A percentile compares a stretch with the other conserved stretches of the same genome.
Evolutionary conservation across 2,888 invertebrate genomes (phyloP).

Genomic region (Lasioglossum malachurum): DNA sequence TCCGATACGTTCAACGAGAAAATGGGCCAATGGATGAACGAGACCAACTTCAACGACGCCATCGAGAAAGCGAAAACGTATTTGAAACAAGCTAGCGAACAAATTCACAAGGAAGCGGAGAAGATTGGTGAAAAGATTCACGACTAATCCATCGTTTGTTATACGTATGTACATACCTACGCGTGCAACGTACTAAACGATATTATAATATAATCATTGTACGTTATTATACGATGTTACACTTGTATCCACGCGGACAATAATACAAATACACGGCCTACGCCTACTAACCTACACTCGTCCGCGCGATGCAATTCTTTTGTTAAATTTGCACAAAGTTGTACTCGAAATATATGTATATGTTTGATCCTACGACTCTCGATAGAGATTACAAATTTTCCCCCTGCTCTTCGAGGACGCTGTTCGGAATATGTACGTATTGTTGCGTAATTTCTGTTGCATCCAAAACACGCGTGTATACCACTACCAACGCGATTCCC

Average conservation of each 20-base stretch:
- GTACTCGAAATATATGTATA: not conserved
- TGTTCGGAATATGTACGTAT: not conserved
- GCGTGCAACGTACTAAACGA: not conserved
- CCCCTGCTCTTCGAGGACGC: not conserved
- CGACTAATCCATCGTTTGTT: slow-evolving; percentile 15
- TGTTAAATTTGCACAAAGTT: not conserved
- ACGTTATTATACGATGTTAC: not conserved
- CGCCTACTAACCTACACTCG: not conserved
- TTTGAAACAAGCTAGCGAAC: slow-evolving; percentile 67
- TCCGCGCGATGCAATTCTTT: not conserved
- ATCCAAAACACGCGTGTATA: not conserved
- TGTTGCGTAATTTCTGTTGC: slow-evolving; percentile 9
- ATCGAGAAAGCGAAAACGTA: slow-evolving; percentile 65
- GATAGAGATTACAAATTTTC: not conserved
- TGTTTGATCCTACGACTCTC: not conserved
- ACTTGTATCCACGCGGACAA: not conserved
- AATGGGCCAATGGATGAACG: slow-evolving; percentile 61
- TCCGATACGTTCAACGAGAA: slow-evolving; percentile 60
- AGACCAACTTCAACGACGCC: slow-evolving; percentile 68
- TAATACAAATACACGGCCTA: not conserved
- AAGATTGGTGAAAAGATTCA: slow-evolving; percentile 70
- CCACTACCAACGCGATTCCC: not conserved
- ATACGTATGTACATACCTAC: not conserved
- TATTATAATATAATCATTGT: not conserved
- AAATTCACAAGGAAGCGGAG: slow-evolving; percentile 65